Evolutionary conservation across 2,113 vertebrate genomes (phyloP).

Genomic region (Cottus gobio): DNA sequence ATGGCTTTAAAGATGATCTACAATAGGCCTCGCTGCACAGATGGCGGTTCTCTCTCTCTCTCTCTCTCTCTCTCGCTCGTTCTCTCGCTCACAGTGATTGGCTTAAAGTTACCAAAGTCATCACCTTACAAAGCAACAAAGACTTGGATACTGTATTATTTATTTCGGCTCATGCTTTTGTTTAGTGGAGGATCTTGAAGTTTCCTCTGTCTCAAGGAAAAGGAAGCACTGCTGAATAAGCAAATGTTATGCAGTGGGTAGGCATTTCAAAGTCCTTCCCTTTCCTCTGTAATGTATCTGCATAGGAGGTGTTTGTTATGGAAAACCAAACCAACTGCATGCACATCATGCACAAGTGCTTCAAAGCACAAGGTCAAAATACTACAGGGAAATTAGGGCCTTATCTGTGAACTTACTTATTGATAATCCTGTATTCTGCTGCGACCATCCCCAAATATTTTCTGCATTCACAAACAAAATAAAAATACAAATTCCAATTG

Average conservation of each 20-base stretch:
- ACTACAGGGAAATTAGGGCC: constrained; percentile 68
- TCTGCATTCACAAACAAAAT: constrained; percentile 66
- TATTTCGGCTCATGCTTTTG: constrained; percentile 78
- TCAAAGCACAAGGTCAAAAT: constrained; percentile 80
- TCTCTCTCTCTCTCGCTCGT: constrained; percentile 18
- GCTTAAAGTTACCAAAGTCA: constrained; percentile 80
- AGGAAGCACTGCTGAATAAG: constrained; percentile 79
- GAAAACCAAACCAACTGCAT: constrained; percentile 75
- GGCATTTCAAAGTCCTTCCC: constrained; percentile 77
- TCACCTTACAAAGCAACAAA: constrained; percentile 78
- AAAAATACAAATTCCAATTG: constrained; percentile 70
- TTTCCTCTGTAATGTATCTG: constrained; percentile 73
- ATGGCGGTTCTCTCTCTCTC: constrained; percentile 33
- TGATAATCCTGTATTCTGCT: constrained; percentile 65
- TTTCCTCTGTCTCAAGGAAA: constrained; percentile 72
- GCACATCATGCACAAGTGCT: constrained; percentile 71
- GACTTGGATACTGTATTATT: constrained; percentile 78
- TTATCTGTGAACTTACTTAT: constrained; percentile 72
- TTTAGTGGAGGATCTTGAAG: constrained; percentile 74
- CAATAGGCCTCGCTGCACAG: constrained; percentile 46
- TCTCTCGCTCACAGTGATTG: constrained; percentile 50
- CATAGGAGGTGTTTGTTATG: constrained; percentile 76
- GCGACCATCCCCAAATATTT: constrained; percentile 60
- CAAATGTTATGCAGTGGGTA: constrained; percentile 76
- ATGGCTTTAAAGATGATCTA: constrained; percentile 53